Evolutionary conservation across 2,888 invertebrate species (phyloP), one percentile per base, ranked within the genome.

Genomic region (Mythimna loreyi): DNA sequence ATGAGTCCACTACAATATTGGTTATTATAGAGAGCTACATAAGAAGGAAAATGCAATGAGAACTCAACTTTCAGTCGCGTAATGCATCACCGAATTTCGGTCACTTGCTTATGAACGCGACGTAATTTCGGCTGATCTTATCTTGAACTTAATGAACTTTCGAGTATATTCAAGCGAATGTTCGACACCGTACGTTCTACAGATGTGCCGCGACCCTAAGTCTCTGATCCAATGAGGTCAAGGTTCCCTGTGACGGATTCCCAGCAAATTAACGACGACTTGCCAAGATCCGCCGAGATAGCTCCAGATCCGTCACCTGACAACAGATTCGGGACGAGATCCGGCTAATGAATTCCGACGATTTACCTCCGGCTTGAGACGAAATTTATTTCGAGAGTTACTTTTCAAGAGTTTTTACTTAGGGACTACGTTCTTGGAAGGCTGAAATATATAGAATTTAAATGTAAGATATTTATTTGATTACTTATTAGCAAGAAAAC

Each of bases 311-410:
- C 68, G 71, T 78, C 82, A 81, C 75, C 78, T 76, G 67, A 82
- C 76, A 80, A 73, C 70, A 77, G 75, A 80, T 76, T 62, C 47
- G 57, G 58, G 49, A 6, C 50, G 64, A 67, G 72, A 81, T 79
- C 76, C 71, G 62, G 72, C 83, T 89, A 89, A 90, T 90, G 86
- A 89, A 87, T 85, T 83, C 81, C 80, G 75, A 73, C 84, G 83
- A 85, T 87, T 88, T 83, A 82, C 80, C 78, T 78, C 80, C 23
- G 68, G 59, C 28, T 71, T 76, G 64, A 67, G 72, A 55, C 69
- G 71, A 77, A 80, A 80, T 83, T 87, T 89, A 90, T 88, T 87
- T 84, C 80, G 72, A 82, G 78, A 78, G 78, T 79, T 75, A 74
- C 52, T 57, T 43, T 33, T 55, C 33, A 30, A 58, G 67, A 64